Conservation (phyloP, 1,140 invertebrate genomes). For the Bombus impatiens region DNA sequence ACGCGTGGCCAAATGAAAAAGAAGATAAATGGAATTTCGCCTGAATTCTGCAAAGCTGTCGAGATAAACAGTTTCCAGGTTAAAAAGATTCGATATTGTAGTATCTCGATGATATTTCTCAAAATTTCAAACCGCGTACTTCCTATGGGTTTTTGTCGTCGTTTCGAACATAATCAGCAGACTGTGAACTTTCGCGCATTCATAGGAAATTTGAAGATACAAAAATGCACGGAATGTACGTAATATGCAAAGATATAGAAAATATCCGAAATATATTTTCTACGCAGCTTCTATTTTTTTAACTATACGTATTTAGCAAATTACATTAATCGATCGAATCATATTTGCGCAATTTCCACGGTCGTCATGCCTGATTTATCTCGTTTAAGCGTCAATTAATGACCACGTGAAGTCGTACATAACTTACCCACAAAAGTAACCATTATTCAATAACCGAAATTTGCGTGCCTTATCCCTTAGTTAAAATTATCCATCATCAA, state of each 20-base stretch:
- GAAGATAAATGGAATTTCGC: conserved; percentile 66
- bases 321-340: background rate
- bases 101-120: background rate
- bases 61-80: conserved; percentile 38
- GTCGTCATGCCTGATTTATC: background rate
- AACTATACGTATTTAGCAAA: background rate
- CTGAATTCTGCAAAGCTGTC: conserved; percentile 39
- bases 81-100: conserved; percentile 3
- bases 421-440: background rate
- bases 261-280: too few relatives aligned
- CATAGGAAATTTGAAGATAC: too few relatives aligned
- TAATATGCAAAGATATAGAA: too few relatives aligned
- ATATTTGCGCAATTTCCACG: background rate
- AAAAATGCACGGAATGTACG: too few relatives aligned
- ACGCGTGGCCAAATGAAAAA: conserved; percentile 39
- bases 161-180: background rate
- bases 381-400: conserved; percentile 21
- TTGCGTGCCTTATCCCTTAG: background rate
- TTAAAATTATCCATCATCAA: background rate
- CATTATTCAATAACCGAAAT: background rate
- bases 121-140: background rate
- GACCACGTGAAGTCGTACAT: background rate
- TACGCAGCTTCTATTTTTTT: too few relatives aligned
- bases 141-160: background rate
- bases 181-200: too few relatives aligned